Evolutionary conservation across 2,113 vertebrate genomes (phyloP), one percentile per base, ranked within the genome.

Genomic region (Tretioscincus oriximinensis): DNA sequence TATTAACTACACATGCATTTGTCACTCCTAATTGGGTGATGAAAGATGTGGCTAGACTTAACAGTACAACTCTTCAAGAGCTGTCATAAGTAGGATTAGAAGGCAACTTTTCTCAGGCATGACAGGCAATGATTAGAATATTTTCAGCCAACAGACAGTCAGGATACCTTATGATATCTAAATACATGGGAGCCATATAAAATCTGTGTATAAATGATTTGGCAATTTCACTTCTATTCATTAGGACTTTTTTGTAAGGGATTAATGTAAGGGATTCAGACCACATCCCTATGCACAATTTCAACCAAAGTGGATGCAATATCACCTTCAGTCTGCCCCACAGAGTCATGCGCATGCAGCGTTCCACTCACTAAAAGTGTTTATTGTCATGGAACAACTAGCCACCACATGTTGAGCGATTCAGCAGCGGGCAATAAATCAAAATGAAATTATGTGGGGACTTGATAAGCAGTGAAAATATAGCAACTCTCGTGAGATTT

Each of bases 61-160:
- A 85, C 77, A 90, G 79, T 80, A 80, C 88, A 89, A 51, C 78
- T 89, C 83, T 90, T 86, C 76, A 64, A 73, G 84, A 94, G 87
- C 79, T 91, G 82, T 91, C 91, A 92, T 90, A 92, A 90, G 79
- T 22, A 92, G 72, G 85, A 94, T 87, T 86, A 80, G 84, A 87
- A 93, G 84, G 58, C 83, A 91, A 88, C 88, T 85, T 90, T 81
- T 90, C 87, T 71, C 91, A 88, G 61, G 28, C 69, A 77, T 92
- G 89, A 90, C 86, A 93, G 87, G 26, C 77, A 81, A 85, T 81
- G 78, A 89, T 89, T 68, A 88, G 79, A n/a, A 87, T 88, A 76
- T 88, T 90, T 92, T 92, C 90, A 91, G 91, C 90, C 85, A 85
- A 65, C 82, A 86, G 85, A 87, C 86, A 69, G 74, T 26, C 8